phyloP scores from a whole-genome alignment of 1,140 invertebrate species.

The Procambarus clarkii region DNA sequence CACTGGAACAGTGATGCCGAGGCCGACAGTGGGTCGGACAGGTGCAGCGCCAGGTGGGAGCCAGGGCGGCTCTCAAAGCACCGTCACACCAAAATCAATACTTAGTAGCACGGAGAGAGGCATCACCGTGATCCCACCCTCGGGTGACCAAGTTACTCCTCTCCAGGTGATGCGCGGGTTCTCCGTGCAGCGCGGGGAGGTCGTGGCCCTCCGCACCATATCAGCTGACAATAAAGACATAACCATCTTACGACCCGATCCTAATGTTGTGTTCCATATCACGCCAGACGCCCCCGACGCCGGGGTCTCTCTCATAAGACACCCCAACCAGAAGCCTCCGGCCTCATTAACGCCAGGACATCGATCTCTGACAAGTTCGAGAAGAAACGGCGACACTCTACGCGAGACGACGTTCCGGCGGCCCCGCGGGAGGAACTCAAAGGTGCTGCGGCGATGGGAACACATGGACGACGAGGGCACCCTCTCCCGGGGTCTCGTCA shows the following conservation, averaged over 20 bases:
- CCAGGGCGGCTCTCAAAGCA: background rate
- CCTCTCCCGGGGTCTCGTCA: conserved; percentile 36
- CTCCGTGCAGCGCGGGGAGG: conserved; percentile 55
- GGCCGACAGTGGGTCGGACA: background rate
- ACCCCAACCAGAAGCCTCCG: background rate
- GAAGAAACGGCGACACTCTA: background rate
- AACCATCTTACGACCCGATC: conserved; percentile 39
- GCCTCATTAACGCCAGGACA: background rate
- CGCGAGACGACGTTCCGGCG: background rate
- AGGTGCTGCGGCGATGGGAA: conserved; percentile 48
- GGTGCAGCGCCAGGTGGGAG: too few species aligned
- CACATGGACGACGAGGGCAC: conserved; percentile 53
- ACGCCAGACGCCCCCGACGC: conserved; percentile 28
- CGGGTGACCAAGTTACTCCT: conserved; percentile 4
- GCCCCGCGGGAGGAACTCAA: background rate
- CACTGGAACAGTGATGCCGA: background rate
- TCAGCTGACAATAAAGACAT: background rate
- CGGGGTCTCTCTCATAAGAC: conserved; percentile 32
- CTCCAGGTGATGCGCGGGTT: conserved; percentile 22
- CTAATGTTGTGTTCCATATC: conserved; percentile 56
- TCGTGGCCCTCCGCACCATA: conserved; percentile 37
- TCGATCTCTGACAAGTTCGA: background rate
- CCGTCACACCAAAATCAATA: background rate
- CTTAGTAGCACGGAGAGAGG: background rate
- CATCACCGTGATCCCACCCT: background rate